Percentiles rank a stretch among this genome's conserved stretches.
These are phyloP conservation scores for Agrenia bidenticulata DNA, from an alignment of 2,888 invertebrate species.

Conservation along the genomic window DNA sequence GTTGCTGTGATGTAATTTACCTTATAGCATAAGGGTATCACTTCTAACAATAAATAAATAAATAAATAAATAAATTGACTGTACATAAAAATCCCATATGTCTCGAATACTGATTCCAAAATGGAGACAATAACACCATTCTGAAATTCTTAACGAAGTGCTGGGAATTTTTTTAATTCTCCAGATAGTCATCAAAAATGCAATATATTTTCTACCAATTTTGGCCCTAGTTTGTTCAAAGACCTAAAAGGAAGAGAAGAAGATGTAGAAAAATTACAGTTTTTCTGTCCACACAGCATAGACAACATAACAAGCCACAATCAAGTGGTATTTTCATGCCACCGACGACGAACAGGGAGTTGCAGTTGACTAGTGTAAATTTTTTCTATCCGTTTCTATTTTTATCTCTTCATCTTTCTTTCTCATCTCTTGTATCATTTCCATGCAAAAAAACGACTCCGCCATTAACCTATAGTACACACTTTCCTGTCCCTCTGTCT, in stretches of 20 bases:
- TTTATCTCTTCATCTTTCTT: conserved; percentile 16
- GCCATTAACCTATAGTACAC: not conserved
- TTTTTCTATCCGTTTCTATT: conserved; percentile 3
- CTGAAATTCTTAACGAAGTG: too few species aligned
- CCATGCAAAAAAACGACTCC: conserved; percentile 1
- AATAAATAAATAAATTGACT: too few species aligned
- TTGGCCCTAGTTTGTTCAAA: not conserved
- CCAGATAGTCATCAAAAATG: too few species aligned
- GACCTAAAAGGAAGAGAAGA: not conserved
- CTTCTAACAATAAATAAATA: too few species aligned
- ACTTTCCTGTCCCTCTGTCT: not conserved
- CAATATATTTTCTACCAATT: not conserved
- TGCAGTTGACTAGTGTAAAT: not conserved
- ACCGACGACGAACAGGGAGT: conserved; percentile 3
- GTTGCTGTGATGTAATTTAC: too few species aligned
- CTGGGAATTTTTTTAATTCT: too few species aligned
- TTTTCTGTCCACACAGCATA: not conserved
- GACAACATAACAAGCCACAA: not conserved
- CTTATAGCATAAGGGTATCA: too few species aligned
- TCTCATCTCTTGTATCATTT: conserved; percentile 13
- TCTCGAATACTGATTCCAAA: too few species aligned
- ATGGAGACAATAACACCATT: too few species aligned
- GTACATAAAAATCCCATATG: too few species aligned
- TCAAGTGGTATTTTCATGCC: conserved; percentile 3
- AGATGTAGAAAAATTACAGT: not conserved